Evolutionary conservation across 2,888 invertebrate species (phyloP).

Genomic region (Drosophila ustulata): DNA sequence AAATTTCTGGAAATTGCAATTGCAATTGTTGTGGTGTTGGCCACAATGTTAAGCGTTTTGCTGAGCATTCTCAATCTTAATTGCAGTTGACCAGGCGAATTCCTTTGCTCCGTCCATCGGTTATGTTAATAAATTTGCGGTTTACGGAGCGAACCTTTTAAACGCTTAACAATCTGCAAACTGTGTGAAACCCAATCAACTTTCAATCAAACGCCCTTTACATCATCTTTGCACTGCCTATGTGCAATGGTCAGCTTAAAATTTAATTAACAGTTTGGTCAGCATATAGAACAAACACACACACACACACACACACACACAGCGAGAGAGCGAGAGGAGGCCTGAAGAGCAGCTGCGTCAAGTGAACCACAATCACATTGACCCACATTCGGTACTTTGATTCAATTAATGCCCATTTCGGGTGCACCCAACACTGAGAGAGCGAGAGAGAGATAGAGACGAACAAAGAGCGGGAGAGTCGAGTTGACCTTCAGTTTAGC

Average conservation of each 20-base stretch:
- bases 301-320: not conserved
- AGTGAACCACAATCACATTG: conserved; percentile 37
- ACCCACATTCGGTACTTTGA: conserved; percentile 51
- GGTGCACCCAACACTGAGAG: conserved; percentile 1
- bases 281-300: conserved; percentile 25
- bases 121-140: not conserved
- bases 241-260: conserved; percentile 54
- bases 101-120: not conserved
- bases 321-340: not conserved
- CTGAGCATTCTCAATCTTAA: not conserved
- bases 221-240: conserved; percentile 16
- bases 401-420: conserved; percentile 43
- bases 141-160: not conserved
- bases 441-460: not conserved
- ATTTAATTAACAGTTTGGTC: conserved; percentile 64
- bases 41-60: not conserved
- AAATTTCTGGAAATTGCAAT: not conserved
- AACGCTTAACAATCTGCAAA: conserved; percentile 17
- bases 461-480: not conserved
- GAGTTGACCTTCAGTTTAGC: conserved; percentile 43
- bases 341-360: conserved; percentile 27
- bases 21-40: not conserved
- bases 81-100: not conserved
- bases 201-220: conserved; percentile 24
- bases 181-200: conserved; percentile 48